phyloP scores from a whole-genome alignment of 37 sponge, comb jelly and placozoan species.

The Chondrosia reniformis region DNA sequence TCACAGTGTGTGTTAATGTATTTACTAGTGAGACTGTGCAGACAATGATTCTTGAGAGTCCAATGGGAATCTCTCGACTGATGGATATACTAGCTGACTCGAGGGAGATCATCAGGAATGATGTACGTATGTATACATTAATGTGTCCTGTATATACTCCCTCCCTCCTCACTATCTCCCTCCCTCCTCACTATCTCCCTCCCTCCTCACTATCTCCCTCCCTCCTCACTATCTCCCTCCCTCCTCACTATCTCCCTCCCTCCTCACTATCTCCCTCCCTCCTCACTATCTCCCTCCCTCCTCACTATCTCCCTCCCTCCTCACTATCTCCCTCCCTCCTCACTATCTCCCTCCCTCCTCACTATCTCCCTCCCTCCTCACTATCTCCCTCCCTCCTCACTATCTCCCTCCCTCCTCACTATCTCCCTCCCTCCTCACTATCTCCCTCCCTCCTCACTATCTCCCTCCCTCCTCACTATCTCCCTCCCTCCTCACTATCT shows the following conservation, averaged over 20 bases:
- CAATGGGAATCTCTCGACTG: conserved; percentile 79
- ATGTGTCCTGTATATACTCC: not conserved
- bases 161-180: not conserved
- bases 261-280: not conserved
- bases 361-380: not conserved
- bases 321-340: not conserved
- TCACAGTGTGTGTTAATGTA: too few species aligned
- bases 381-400: not conserved
- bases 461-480: not conserved
- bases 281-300: not conserved
- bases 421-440: not conserved
- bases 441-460: not conserved
- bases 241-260: not conserved
- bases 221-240: not conserved
- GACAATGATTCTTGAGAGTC: conserved; percentile 60
- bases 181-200: not conserved
- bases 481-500: not conserved
- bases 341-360: not conserved
- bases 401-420: not conserved
- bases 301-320: not conserved
- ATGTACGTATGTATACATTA: conserved; percentile 24
- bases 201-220: not conserved
- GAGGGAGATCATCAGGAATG: conserved; percentile 85
- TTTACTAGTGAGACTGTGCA: conserved; percentile 42
- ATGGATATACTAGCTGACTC: conserved; percentile 89